Base-by-base conservation (phyloP, 2,888 invertebrate species). In the Amblyteles armatorius region DNA sequence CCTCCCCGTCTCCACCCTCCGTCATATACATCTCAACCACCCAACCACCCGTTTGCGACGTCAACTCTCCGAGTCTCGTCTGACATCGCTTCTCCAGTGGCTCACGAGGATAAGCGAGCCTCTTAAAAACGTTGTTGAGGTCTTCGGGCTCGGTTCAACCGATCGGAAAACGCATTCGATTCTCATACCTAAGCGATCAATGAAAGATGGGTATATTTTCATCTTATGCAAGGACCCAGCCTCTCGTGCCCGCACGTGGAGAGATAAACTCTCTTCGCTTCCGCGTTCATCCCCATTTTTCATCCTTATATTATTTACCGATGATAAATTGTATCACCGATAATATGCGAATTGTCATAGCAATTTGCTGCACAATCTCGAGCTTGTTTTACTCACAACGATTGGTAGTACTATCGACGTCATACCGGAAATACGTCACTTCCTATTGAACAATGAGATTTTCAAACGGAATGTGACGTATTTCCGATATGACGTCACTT, bases 101-200 rank as follows among this genome's bases (percentile, higher is more conserved):
- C 16, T n/a, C 44, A 52, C 9, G 29, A 63, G 52, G 29, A 55
- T 73, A 73, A 69, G 68, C 68, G 77, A 71, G 55, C 26, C 55
- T 87, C 87, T 88, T 88, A 88, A 89, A 90, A 91, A 83, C 88
- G 86, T 88, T 90, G 89, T 89, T 88, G 89, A 89, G 90, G 87
- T 40, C 73, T 89, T 89, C 86, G 60, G 87, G 88, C 84, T 86
- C 89, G 85, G 90, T 90, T 91, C 90, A 92, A 93, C 92, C 90
- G 92, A 91, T 92, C 90, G 92, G 91, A 92, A 93, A 92, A 92
- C 88, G 89, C 89, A 89, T 88, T 89, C 89, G 50, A 22, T 60
- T 68, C 68, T 68, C 73, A 72, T 91, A 78, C 89, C 86, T 88
- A 86, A 86, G 85, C 87, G 89, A 91, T 91, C 90, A 88, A 88